phyloP scores from a whole-genome alignment of 2,113 vertebrate genomes.

The Takifugu bimaculatus region DNA sequence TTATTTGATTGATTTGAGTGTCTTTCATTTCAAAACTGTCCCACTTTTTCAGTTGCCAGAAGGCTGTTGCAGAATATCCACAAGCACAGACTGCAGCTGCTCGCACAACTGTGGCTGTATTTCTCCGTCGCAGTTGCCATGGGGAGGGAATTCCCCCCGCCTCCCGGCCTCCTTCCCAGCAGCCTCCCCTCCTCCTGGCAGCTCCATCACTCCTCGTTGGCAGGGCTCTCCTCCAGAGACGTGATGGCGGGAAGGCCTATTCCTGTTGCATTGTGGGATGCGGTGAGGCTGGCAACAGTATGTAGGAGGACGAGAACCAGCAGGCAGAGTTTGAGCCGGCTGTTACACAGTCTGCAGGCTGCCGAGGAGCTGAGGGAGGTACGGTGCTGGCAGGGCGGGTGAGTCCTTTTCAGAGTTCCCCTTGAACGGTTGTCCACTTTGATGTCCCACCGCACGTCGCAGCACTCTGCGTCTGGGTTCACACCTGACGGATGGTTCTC shows the following conservation, averaged over 20 bases:
- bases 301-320: constrained; percentile 95
- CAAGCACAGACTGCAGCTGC: constrained; percentile 55
- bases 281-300: constrained; percentile 93
- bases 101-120: constrained; percentile 51
- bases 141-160: constrained; percentile 63
- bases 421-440: constrained; percentile 79
- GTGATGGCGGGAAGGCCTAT: constrained; percentile 82
- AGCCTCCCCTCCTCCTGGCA: constrained; percentile 52
- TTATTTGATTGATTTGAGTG: constrained; percentile 73
- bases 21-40: constrained; percentile 71
- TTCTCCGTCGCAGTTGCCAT: constrained; percentile 70
- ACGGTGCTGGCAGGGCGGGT: constrained; percentile 86
- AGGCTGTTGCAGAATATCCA: constrained; percentile 67
- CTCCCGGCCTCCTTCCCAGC: constrained; percentile 4
- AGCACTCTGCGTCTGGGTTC: constrained; percentile 90
- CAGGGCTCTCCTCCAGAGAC: constrained; percentile 85
- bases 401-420: constrained; percentile 83
- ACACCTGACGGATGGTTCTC: constrained; percentile 86
- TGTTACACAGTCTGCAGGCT: constrained; percentile 91
- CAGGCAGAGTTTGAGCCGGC: constrained; percentile 95
- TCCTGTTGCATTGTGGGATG: constrained; percentile 88
- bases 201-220: constrained; percentile 85
- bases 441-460: constrained; percentile 91
- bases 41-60: constrained; percentile 67
- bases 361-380: constrained; percentile 88